phyloP scores from a whole-genome alignment of 2,888 invertebrate genomes.

The Vanessa cardui region DNA sequence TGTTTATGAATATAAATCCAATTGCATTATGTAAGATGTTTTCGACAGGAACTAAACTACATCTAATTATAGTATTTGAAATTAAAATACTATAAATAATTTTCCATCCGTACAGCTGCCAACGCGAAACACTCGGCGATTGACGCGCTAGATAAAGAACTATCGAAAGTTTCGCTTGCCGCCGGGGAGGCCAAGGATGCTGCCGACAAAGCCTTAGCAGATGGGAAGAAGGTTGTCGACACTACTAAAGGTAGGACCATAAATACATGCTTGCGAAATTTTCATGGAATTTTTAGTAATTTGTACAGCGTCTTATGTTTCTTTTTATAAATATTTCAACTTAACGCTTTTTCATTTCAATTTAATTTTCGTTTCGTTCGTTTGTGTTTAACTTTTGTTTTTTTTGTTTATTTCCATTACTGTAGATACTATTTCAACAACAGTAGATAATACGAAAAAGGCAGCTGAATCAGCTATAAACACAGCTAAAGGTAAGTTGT shows the following conservation, averaged over 20 bases:
- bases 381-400: constrained; percentile 25
- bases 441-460: constrained; percentile 74
- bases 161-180: constrained; percentile 74
- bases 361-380: constrained; percentile 27
- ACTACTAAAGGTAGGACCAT: constrained; percentile 70
- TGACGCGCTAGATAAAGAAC: constrained; percentile 79
- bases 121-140: constrained; percentile 77
- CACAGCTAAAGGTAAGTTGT: constrained; percentile 68
- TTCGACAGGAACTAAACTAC: too few relatives aligned
- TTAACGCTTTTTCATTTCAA: not conserved
- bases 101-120: constrained; percentile 57
- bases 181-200: constrained; percentile 76
- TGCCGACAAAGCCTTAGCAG: constrained; percentile 71
- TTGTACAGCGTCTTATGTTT: not conserved
- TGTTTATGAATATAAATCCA: too few relatives aligned
- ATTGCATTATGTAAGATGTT: too few relatives aligned
- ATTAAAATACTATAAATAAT: too few relatives aligned
- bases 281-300: not conserved
- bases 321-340: not conserved
- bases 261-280: not conserved
- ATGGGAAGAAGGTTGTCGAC: constrained; percentile 76
- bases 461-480: constrained; percentile 74
- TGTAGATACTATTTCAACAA: constrained; percentile 70
- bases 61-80: too few relatives aligned
- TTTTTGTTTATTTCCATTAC: constrained; percentile 40